Evolutionary conservation across 1,140 invertebrate genomes (phyloP).

Genomic region (Probaryconus sp.): DNA sequence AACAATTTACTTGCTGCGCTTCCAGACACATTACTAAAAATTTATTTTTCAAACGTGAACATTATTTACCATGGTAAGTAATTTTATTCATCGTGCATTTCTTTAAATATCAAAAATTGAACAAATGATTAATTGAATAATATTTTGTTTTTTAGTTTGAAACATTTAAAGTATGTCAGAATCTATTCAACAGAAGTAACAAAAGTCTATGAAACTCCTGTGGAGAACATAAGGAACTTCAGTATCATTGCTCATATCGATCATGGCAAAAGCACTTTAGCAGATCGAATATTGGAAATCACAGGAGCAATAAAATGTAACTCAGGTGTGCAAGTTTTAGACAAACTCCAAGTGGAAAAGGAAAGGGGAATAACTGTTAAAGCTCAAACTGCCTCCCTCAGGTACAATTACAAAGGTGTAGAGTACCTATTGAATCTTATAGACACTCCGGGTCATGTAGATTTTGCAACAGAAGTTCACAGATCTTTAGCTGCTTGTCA

Average conservation of each 20-base stretch:
- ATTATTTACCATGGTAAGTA: no score
- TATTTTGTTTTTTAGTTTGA: constrained; percentile 19
- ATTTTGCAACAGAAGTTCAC: constrained; percentile 98
- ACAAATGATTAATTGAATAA: no score
- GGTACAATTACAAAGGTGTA: constrained; percentile 84
- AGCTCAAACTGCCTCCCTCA: constrained; percentile 95
- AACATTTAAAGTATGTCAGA: constrained; percentile 7
- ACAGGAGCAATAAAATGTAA: constrained; percentile 89
- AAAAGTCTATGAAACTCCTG: constrained; percentile 75
- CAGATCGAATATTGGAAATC: constrained; percentile 93
- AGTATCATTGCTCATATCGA: constrained; percentile 99
- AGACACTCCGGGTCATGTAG: constrained; percentile 99
- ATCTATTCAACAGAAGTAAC: constrained; percentile 50
- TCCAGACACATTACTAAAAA: no score
- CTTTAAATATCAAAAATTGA: no score
- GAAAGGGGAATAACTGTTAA: constrained; percentile 99
- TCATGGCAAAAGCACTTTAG: constrained; percentile 97
- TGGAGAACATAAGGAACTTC: constrained; percentile 92
- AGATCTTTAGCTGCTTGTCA: constrained; percentile 94
- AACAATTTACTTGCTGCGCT: no score
- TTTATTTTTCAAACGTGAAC: no score
- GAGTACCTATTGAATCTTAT: constrained; percentile 96
- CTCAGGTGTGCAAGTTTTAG: constrained; percentile 88
- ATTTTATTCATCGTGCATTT: no score
- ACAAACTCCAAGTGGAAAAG: constrained; percentile 92